Percentiles rank a stretch among this genome's conserved stretches.
phyloP scores from a whole-genome alignment of 1,140 invertebrate genomes.

The Caenorhabditis elegans region DNA sequence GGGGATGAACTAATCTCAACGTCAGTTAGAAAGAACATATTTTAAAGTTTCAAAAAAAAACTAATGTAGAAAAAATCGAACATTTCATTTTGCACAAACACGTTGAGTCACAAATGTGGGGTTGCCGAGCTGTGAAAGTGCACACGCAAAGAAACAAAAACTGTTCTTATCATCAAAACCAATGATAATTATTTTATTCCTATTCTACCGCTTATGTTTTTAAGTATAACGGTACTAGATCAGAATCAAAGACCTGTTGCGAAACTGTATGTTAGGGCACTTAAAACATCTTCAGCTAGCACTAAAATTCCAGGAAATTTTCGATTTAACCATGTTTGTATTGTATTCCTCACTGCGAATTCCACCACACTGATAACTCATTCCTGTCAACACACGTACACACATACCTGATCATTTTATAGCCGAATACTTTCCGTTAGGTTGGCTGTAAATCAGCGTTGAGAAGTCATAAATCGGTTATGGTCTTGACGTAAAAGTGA shows the following conservation, averaged over 20 bases:
- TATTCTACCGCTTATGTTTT: slow-evolving; percentile 5
- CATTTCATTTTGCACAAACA: neutral
- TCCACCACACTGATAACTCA: no score
- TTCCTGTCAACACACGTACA: neutral
- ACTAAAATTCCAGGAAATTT: no score
- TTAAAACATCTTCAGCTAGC: neutral
- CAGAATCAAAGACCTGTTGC: neutral
- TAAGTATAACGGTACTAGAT: slow-evolving; percentile 24
- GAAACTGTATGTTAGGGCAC: neutral
- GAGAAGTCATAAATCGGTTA: slow-evolving; percentile 29
- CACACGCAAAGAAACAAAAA: neutral
- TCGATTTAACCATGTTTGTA: neutral
- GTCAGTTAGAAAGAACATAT: no score
- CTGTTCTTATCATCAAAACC: neutral
- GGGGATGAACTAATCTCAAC: no score
- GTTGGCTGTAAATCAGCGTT: slow-evolving; percentile 16
- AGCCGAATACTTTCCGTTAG: neutral
- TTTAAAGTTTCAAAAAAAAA: no score
- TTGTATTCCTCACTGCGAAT: neutral
- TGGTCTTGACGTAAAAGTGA: neutral
- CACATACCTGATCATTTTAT: slow-evolving; percentile 22
- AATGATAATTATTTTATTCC: slow-evolving; percentile 26
- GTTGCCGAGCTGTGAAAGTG: neutral
- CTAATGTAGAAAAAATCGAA: no score
- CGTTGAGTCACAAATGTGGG: neutral